Percentiles rank a stretch among this genome's conserved stretches.
phyloP scores from a whole-genome alignment of 2,113 vertebrate species.

The Arenaria interpres region DNA sequence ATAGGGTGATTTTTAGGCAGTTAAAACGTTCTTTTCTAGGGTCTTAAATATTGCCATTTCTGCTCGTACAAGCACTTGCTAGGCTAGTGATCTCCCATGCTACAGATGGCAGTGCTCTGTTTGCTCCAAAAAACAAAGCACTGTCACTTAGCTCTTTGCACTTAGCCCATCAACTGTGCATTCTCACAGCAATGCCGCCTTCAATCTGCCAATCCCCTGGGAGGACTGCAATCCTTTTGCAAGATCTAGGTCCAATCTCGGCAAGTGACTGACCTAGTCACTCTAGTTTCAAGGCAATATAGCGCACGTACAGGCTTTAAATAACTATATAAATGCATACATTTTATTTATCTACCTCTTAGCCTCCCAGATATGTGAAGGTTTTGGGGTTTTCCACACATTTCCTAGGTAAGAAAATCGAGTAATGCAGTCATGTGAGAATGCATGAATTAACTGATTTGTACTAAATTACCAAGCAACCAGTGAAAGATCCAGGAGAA shows the following conservation, averaged over 20 bases:
- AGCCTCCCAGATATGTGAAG: neutral
- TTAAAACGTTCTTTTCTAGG: neutral
- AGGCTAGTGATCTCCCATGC: neutral
- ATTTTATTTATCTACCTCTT: neutral
- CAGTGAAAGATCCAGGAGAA: neutral
- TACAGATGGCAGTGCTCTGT: neutral
- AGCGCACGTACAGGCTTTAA: neutral
- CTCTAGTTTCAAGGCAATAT: neutral
- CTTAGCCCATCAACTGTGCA: neutral
- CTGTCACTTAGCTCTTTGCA: neutral
- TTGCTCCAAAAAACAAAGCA: neutral
- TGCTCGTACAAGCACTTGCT: neutral
- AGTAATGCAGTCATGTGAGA: neutral
- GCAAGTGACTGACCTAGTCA: neutral
- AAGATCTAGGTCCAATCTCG: neutral
- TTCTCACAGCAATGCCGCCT: neutral
- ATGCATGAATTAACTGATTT: neutral
- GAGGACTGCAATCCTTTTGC: neutral
- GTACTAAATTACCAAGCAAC: neutral
- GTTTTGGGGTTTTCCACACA: rapidly evolving
- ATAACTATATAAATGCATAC: neutral
- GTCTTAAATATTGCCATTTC: neutral
- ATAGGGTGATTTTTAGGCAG: neutral
- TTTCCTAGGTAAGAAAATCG: neutral
- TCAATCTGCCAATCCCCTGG: neutral